phyloP scores from a whole-genome alignment of 2,888 invertebrate species.

The Seladonia tumulorum region DNA sequence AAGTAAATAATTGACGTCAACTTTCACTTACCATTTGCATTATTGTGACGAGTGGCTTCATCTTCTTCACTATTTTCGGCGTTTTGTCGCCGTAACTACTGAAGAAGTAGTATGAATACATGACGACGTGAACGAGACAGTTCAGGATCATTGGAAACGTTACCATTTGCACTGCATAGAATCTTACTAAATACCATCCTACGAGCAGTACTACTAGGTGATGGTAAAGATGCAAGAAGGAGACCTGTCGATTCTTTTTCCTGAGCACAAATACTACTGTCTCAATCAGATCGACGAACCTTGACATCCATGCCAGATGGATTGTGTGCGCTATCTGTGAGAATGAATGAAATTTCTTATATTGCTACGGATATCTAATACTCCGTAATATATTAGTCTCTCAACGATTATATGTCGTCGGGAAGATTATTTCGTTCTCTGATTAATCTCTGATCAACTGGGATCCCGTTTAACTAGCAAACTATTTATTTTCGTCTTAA shows the following conservation, averaged over 20 bases:
- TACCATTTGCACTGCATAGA: conserved; percentile 87
- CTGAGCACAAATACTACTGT: conserved; percentile 89
- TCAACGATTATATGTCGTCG: too few relatives aligned
- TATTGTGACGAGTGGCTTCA: conserved; percentile 86
- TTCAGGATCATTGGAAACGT: conserved; percentile 88
- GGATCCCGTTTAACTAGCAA: too few relatives aligned
- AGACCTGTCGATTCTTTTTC: conserved; percentile 89
- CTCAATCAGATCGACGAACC: conserved; percentile 88
- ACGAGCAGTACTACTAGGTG: conserved; percentile 87
- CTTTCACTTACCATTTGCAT: conserved; percentile 87
- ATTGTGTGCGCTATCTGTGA: conserved; percentile 18
- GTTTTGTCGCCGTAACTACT: conserved; percentile 84
- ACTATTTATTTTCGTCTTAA: too few relatives aligned
- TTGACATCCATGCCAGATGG: conserved; percentile 82
- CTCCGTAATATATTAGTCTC: too few relatives aligned
- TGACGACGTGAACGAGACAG: conserved; percentile 88
- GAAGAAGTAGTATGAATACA: conserved; percentile 90
- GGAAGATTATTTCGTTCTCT: too few relatives aligned
- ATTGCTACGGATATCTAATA: too few relatives aligned
- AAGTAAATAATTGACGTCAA: background rate
- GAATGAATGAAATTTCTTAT: background rate
- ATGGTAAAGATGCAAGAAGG: conserved; percentile 85
- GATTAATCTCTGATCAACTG: too few relatives aligned
- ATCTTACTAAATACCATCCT: conserved; percentile 86
- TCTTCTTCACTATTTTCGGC: conserved; percentile 48